phyloP scores from a whole-genome alignment of 2,888 invertebrate genomes.

The Macroteleia sp. region DNA sequence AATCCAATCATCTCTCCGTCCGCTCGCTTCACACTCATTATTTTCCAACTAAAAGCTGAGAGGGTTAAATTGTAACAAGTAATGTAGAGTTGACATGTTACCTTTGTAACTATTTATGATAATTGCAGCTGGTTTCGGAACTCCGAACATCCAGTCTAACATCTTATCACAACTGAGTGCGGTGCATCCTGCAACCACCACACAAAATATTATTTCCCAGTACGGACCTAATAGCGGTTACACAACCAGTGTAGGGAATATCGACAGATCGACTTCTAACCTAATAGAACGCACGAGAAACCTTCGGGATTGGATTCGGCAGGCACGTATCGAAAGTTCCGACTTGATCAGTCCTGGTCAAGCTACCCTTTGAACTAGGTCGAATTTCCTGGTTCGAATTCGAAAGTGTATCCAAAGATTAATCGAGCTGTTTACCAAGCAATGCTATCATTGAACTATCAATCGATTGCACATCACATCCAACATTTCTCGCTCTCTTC shows the following conservation, averaged over 20 bases:
- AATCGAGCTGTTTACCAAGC: constrained; percentile 38
- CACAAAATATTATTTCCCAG: constrained; percentile 82
- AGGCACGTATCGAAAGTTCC: constrained; percentile 82
- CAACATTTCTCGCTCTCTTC: constrained; percentile 29
- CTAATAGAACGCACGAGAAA: constrained; percentile 88
- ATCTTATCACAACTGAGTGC: constrained; percentile 79
- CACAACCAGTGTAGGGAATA: constrained; percentile 81
- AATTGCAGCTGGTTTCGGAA: constrained; percentile 76
- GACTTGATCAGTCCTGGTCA: constrained; percentile 80
- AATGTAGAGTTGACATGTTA: too few species aligned
- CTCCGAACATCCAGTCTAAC: constrained; percentile 81
- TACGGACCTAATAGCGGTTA: constrained; percentile 81
- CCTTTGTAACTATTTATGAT: too few species aligned
- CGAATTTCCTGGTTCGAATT: constrained; percentile 18
- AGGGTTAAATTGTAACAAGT: too few species aligned
- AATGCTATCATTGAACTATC: constrained; percentile 40
- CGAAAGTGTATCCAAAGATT: constrained; percentile 42
- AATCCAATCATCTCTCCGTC: too few species aligned
- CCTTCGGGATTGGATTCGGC: constrained; percentile 88
- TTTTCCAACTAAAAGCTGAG: too few species aligned
- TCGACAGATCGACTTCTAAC: constrained; percentile 86
- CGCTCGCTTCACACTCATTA: too few species aligned
- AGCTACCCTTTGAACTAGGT: constrained; percentile 77
- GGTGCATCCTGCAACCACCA: constrained; percentile 76
- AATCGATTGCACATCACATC: constrained; percentile 35